Conservation (phyloP, 2,797 vertebrate genomes). For the Micrastur ruficollis region DNA sequence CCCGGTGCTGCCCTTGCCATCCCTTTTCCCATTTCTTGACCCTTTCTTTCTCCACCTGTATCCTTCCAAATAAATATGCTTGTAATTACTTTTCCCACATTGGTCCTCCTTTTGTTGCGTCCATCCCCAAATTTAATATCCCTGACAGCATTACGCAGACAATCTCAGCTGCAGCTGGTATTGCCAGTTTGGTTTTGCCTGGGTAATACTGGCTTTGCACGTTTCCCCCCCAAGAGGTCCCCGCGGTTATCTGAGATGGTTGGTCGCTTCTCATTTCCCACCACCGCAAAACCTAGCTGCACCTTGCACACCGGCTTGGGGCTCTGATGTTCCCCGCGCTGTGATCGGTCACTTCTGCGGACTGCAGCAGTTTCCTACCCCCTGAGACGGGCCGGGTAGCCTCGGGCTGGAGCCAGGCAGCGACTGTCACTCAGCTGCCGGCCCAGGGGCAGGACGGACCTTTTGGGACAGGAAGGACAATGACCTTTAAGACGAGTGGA, state of each 20-base stretch:
- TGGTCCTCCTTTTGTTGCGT: background rate
- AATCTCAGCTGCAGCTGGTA: background rate
- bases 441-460: background rate
- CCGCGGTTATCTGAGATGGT: fast-evolving
- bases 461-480: background rate
- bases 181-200: background rate
- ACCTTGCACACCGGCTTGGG: no score
- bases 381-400: background rate
- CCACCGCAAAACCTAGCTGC: background rate
- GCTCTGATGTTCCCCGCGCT: background rate
- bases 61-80: background rate
- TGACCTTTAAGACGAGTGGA: background rate
- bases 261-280: background rate
- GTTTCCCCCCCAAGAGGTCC: background rate
- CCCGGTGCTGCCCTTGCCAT: background rate
- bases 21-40: background rate
- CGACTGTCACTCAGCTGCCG: fast-evolving
- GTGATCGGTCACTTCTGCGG: background rate
- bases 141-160: background rate
- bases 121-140: background rate
- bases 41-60: background rate
- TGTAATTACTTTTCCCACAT: background rate
- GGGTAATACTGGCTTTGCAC: fast-evolving
- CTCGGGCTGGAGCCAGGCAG: background rate
- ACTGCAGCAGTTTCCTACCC: fast-evolving